A percentile compares a stretch with the other conserved stretches of the same genome.
These are phyloP conservation scores for Clivina fossor DNA, from an alignment of 2,888 invertebrate genomes.

Conservation along the genomic window DNA sequence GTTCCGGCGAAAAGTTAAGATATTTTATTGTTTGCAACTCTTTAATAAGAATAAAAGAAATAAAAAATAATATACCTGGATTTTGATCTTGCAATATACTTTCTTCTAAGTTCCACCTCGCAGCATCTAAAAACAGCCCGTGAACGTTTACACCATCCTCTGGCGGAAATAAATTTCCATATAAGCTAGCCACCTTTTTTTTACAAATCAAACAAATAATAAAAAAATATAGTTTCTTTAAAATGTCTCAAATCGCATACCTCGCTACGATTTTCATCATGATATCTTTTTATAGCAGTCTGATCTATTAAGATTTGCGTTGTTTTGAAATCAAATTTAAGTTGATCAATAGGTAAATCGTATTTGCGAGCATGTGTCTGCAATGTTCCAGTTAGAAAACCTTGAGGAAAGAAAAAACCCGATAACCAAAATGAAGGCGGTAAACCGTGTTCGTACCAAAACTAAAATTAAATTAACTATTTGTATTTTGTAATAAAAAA, in stretches of 20 bases:
- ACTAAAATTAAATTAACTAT: conserved; percentile 53
- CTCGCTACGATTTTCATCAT: conserved; percentile 43
- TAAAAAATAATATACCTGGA: conserved; percentile 58
- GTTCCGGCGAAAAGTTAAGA: too few relatives aligned
- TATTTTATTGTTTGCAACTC: too few relatives aligned
- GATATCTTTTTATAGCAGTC: conserved; percentile 63
- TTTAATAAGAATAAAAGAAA: too few relatives aligned
- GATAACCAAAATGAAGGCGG: conserved; percentile 90
- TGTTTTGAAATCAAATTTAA: conserved; percentile 80
- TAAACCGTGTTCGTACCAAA: conserved; percentile 69
- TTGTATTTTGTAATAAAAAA: neutral
- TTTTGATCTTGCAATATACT: conserved; percentile 75
- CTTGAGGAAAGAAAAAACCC: conserved; percentile 92
- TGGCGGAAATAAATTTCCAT: conserved; percentile 59
- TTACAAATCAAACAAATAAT: neutral
- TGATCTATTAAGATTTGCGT: conserved; percentile 62
- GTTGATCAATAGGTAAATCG: conserved; percentile 81
- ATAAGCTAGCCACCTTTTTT: conserved; percentile 53
- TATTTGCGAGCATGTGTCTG: conserved; percentile 88
- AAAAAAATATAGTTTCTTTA: neutral
- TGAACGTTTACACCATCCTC: conserved; percentile 73
- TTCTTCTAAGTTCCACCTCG: conserved; percentile 72
- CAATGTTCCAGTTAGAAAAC: conserved; percentile 85
- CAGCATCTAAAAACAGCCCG: conserved; percentile 86
- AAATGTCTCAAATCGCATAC: conserved; percentile 8